A percentile compares a stretch with the other conserved stretches of the same genome.
Evolutionary conservation across 2,888 invertebrate species (phyloP).

Genomic region (Rhingia rostrata): DNA sequence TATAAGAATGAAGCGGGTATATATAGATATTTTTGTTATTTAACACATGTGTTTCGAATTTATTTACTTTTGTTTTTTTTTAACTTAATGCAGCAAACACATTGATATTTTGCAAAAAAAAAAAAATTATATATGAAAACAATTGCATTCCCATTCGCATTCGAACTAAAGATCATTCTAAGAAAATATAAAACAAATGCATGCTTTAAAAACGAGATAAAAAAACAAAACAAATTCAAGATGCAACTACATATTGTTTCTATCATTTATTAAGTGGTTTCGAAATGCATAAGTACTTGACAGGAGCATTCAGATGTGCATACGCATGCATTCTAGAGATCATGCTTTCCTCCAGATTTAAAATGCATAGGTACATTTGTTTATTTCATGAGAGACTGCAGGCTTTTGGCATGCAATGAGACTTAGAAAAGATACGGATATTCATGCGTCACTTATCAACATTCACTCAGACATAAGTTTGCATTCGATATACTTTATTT

Average conservation of each 20-base stretch:
- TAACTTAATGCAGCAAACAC: conserved; percentile 59
- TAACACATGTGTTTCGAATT: conserved; percentile 70
- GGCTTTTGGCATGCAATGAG: conserved; percentile 56
- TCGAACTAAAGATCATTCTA: conserved; percentile 55
- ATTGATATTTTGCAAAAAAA: conserved; percentile 46
- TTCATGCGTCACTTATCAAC: conserved; percentile 50
- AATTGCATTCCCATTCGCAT: conserved; percentile 49
- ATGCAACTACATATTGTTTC: conserved; percentile 59
- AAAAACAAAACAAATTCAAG: conserved; percentile 27
- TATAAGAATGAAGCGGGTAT: conserved; percentile 57
- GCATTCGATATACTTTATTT: conserved; percentile 47
- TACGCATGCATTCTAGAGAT: conserved; percentile 48
- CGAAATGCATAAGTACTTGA: conserved; percentile 51
- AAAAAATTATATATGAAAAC: background rate
- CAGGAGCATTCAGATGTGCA: conserved; percentile 39
- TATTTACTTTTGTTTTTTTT: conserved; percentile 64
- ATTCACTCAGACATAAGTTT: conserved; percentile 43
- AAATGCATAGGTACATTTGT: conserved; percentile 37
- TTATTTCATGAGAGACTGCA: conserved; percentile 51
- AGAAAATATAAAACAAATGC: background rate
- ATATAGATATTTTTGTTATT: conserved; percentile 57
- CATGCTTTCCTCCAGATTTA: conserved; percentile 35
- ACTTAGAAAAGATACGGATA: conserved; percentile 37
- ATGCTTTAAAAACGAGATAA: conserved; percentile 36
- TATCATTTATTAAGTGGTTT: conserved; percentile 35